These are phyloP conservation scores for Aphaenogaster rudis DNA, from an alignment of 1,140 invertebrate species.

Conservation along the genomic window DNA sequence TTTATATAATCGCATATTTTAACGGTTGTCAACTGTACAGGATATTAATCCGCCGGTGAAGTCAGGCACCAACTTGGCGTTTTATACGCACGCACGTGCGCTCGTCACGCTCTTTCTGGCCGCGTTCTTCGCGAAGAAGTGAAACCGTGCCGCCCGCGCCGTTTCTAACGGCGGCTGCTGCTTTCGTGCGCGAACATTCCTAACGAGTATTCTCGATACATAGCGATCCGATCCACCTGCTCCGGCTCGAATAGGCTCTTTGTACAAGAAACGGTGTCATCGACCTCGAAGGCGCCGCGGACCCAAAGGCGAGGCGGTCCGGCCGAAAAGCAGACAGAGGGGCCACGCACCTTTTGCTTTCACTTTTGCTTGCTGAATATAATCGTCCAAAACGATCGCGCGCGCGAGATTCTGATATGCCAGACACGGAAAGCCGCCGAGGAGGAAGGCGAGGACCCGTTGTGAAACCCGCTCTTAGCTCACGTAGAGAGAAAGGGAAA, in stretches of 20 bases:
- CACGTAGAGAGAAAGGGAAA: conserved; percentile 52
- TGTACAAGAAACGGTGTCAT: conserved; percentile 77
- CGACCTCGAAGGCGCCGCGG: conserved; percentile 80
- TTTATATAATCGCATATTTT: background rate
- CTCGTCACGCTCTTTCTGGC: conserved; percentile 68
- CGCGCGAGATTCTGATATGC: conserved; percentile 46
- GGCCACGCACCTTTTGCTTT: conserved; percentile 81
- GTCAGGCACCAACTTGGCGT: conserved; percentile 8
- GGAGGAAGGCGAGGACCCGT: conserved; percentile 45
- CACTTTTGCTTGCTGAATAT: conserved; percentile 84
- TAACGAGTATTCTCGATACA: conserved; percentile 31
- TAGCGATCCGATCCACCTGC: conserved; percentile 27
- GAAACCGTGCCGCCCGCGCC: conserved; percentile 55
- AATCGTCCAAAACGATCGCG: conserved; percentile 45
- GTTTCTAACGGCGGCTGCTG: conserved; percentile 59
- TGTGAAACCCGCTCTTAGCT: conserved; percentile 58
- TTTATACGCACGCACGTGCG: conserved; percentile 57
- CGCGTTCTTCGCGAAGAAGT: conserved; percentile 60
- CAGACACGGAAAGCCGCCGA: conserved; percentile 38
- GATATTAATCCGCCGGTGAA: conserved; percentile 10
- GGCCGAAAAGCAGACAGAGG: conserved; percentile 80
- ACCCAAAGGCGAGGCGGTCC: conserved; percentile 78
- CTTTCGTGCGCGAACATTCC: conserved; percentile 33
- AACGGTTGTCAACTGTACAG: background rate
- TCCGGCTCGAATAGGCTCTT: conserved; percentile 4